Evolutionary conservation across 23 tunicate species (phyloP), one percentile per base, ranked within the genome.

Genomic region (Styela plicata): DNA sequence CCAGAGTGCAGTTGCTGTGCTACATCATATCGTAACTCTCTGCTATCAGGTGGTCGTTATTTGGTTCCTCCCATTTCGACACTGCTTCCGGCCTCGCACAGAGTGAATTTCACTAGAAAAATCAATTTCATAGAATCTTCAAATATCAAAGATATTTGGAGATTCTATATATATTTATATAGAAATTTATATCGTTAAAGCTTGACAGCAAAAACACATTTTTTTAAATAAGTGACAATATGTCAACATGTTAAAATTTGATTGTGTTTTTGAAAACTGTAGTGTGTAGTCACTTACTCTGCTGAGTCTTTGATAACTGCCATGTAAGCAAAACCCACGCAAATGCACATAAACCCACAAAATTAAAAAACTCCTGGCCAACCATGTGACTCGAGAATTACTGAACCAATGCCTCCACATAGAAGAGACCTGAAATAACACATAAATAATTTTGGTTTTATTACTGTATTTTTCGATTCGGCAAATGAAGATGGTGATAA

Each of bases 341-440:
- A 1, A 93, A 74, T 31, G 89, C 84, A 36, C 74, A 34, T 27
- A 75, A 36, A 20, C 98, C 98, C 52, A 88, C 77, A 69, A 88
- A 74, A 67, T 93, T n/a, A 84, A 85, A 93, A 93, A 5, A 88
- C 92, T 28, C 36, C 80, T 63, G 84, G 74, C 98, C 98, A 93
- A 26, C 98, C 87, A 30, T 81, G 83, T 28, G 83, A 35, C 57
- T 87, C 92, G 17, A 93, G 63, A 31, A 93, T 71, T 2, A 93
- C 20, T 2, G 98, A 84, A 20, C 98, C 98, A 22, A 93, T 52
- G 2, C 93, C 98, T 19, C 98, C 98, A 82, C 98, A 93, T 1
- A 88, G 33, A 2, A 93, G 63, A 57, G 98, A 83, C 20, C 81
- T 76, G 65, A 53, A 71, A 30, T 30, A 22, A 68, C 24, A 23